Conservation (phyloP, 2,113 vertebrate genomes). For the Canis aureus region DNA sequence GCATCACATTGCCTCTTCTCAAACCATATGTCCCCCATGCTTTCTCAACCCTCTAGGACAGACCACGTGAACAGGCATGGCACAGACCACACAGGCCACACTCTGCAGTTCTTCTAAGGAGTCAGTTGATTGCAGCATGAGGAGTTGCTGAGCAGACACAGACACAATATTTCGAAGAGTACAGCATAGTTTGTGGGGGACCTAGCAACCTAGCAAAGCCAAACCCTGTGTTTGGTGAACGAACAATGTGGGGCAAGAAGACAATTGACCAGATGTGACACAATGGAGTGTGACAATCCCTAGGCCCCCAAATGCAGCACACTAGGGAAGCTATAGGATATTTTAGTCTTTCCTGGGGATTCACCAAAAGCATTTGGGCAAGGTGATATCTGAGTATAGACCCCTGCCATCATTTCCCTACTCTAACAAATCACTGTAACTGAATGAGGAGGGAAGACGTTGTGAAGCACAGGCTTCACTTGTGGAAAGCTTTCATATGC, state of each 20-base stretch:
- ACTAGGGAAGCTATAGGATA: background rate
- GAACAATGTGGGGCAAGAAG: background rate
- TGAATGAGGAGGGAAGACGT: background rate
- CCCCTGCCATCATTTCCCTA: background rate
- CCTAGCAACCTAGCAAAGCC: background rate
- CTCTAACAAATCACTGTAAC: background rate
- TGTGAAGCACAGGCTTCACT: background rate
- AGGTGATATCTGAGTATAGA: background rate
- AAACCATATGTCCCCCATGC: accelerated
- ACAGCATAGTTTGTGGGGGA: background rate
- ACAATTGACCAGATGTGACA: background rate
- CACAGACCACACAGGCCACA: background rate
- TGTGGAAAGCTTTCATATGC: background rate
- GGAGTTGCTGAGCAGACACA: background rate
- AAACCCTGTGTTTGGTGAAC: background rate
- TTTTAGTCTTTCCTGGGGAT: background rate
- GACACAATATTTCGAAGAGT: background rate
- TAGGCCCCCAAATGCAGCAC: background rate
- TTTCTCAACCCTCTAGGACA: background rate
- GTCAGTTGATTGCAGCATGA: background rate
- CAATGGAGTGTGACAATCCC: background rate
- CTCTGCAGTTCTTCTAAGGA: accelerated
- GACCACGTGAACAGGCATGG: background rate
- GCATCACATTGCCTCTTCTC: background rate
- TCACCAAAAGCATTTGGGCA: background rate